A percentile compares a stretch with the other conserved stretches of the same genome.
Conservation (phyloP, 2,113 vertebrate genomes). For the Cnemophilus loriae region DNA sequence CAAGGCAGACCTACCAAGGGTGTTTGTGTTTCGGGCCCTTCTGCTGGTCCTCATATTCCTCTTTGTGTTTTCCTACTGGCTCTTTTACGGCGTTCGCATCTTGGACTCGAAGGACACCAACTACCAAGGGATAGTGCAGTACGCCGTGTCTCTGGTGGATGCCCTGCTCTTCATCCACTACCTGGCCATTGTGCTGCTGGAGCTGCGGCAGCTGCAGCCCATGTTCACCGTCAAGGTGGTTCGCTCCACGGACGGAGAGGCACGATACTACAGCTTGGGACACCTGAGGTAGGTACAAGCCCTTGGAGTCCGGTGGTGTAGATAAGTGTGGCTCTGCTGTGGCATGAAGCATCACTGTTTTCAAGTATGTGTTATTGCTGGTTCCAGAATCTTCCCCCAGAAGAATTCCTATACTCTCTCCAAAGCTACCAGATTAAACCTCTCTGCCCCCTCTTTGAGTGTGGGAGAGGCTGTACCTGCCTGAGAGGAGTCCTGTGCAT, state of each 20-base stretch:
- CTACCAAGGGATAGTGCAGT: constrained; percentile 94
- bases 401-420: neutral
- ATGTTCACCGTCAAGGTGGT: constrained; percentile 86
- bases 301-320: too few species aligned
- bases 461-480: neutral
- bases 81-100: constrained; percentile 94
- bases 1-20: constrained; percentile 80
- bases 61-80: constrained; percentile 94
- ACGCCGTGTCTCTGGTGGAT: constrained; percentile 91
- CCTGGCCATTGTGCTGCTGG: constrained; percentile 90
- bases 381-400: neutral
- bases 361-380: fast-evolving
- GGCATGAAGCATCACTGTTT: fast-evolving
- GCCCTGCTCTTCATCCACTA: constrained; percentile 95
- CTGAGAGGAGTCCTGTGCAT: neutral
- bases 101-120: constrained; percentile 88
- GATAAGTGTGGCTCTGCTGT: neutral
- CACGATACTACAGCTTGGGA: constrained; percentile 87
- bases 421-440: neutral
- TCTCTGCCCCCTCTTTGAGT: neutral
- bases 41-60: constrained; percentile 88
- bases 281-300: constrained; percentile 79
- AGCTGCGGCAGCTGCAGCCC: constrained; percentile 89
- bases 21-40: constrained; percentile 89
- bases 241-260: constrained; percentile 88